Base-by-base conservation (phyloP, 2,797 vertebrate species). In the Distichodus sexfasciatus region DNA sequence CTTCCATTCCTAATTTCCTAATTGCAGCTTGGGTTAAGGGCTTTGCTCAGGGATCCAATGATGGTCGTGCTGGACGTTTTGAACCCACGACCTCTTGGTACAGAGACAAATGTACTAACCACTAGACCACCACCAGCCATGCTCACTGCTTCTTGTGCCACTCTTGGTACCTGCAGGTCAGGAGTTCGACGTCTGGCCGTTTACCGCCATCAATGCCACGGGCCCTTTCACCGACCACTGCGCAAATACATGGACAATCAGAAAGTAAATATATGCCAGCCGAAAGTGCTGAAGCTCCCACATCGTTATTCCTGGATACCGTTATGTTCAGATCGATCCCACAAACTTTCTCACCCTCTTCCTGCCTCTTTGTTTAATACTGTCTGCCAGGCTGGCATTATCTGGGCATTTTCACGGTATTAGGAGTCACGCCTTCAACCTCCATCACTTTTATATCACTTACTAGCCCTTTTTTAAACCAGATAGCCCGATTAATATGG, bases 401-500 rank as follows among this genome's bases (percentile, higher is more conserved):
- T 26, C n/a, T n/a, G n/a, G n/a, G n/a, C n/a, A n/a, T n/a, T n/a
- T n/a, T n/a, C n/a, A n/a, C n/a, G n/a, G n/a, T n/a, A n/a, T n/a
- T n/a, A n/a, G n/a, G n/a, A n/a, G n/a, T n/a, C n/a, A n/a, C n/a
- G n/a, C n/a, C n/a, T n/a, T n/a, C n/a, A n/a, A n/a, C n/a, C n/a
- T n/a, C n/a, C n/a, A n/a, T n/a, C n/a, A n/a, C n/a, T n/a, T n/a
- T n/a, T n/a, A n/a, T n/a, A n/a, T n/a, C n/a, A n/a, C n/a, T n/a
- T n/a, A n/a, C n/a, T n/a, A n/a, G n/a, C n/a, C n/a, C n/a, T n/a
- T n/a, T n/a, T n/a, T n/a, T n/a, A n/a, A n/a, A n/a, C n/a, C n/a
- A n/a, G n/a, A n/a, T 78, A 99, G 97, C 78, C 96, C 96, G 1
- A 97, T 96, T 79, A 95, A 94, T 81, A 99, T 99, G 97, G 97